These are phyloP conservation scores for Drosophila lacertosa DNA, from an alignment of 1,140 invertebrate species.

Conservation along the genomic window DNA sequence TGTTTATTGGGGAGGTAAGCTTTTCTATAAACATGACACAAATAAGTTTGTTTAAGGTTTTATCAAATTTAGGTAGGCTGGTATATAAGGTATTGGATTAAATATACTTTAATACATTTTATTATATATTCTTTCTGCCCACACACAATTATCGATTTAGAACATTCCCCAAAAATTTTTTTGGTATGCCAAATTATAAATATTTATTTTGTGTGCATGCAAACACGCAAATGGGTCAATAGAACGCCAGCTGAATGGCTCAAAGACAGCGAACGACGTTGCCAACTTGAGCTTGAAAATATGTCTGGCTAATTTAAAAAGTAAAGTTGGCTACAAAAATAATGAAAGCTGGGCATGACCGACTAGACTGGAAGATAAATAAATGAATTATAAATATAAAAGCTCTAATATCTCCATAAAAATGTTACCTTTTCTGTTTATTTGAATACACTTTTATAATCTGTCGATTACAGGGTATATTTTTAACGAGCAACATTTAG, in stretches of 20 bases:
- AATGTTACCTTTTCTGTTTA: too few species aligned
- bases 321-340: slow-evolving; percentile 36
- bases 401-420: too few species aligned
- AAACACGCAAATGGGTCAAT: slow-evolving; percentile 69
- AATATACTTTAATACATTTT: too few species aligned
- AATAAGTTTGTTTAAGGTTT: too few species aligned
- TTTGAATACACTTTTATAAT: neutral
- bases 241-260: slow-evolving; percentile 54
- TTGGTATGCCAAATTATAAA: slow-evolving; percentile 44
- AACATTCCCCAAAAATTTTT: neutral
- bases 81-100: too few species aligned
- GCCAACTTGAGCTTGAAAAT: slow-evolving; percentile 51
- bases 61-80: too few species aligned
- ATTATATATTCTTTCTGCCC: too few species aligned
- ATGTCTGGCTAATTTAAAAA: slow-evolving; percentile 73
- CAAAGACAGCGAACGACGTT: slow-evolving; percentile 22
- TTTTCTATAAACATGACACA: too few species aligned
- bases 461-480: slow-evolving; percentile 3
- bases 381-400: neutral
- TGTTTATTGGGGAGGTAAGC: neutral
- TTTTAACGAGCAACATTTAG: neutral
- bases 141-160: too few species aligned
- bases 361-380: neutral
- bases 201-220: slow-evolving; percentile 16
- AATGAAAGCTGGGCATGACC: neutral